Evolutionary conservation across 2,888 invertebrate genomes (phyloP), one percentile per base, ranked within the genome.

Genomic region (Anticlea derivata): DNA sequence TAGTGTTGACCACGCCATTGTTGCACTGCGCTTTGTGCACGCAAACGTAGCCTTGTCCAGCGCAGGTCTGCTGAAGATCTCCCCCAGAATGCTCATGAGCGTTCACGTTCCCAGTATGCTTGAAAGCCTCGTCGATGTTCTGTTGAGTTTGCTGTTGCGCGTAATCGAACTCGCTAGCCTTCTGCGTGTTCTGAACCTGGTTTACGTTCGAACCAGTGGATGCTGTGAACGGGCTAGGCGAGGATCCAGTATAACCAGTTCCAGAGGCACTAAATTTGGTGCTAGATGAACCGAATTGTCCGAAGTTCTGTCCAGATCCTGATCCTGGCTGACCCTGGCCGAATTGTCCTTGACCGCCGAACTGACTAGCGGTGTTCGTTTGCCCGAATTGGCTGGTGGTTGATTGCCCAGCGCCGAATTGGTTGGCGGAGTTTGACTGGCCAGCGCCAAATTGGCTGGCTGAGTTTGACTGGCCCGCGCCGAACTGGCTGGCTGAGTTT

Each of bases 41-140:
- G 71, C 95, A 95, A 31, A 92, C 83, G 68, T 91, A 92, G 5
- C 92, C 93, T 39, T 87, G 80, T 0, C 92, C 93, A 54, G 81
- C 83, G 66, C 94, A 94, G 7, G 91, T 86, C 64, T 92, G 82
- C 63, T 87, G 90, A 20, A 92, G 60, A 1, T 81, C 86, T 0
- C 83, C 85, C 1, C 81, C 83, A 8, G 63, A 60, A 38, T 73
- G 75, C 22, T 75, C 72, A 40, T 74, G 66, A 37, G 76, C 78
- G 6, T 78, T 73, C 0, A 85, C 80, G 10, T 81, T 84, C 0
- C 83, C 83, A 51, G 83, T 78, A 3, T 70, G 78, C 35, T 75
- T 76, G 78, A 86, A 87, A 0, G 75, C 66, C 10, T 85, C 83
- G 31, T 86, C 84, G 0, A 83, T 79, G 11, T 75, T 85, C 56